Conservation (phyloP, 2,797 vertebrate genomes). For the Tragelaphus eurycerus region DNA sequence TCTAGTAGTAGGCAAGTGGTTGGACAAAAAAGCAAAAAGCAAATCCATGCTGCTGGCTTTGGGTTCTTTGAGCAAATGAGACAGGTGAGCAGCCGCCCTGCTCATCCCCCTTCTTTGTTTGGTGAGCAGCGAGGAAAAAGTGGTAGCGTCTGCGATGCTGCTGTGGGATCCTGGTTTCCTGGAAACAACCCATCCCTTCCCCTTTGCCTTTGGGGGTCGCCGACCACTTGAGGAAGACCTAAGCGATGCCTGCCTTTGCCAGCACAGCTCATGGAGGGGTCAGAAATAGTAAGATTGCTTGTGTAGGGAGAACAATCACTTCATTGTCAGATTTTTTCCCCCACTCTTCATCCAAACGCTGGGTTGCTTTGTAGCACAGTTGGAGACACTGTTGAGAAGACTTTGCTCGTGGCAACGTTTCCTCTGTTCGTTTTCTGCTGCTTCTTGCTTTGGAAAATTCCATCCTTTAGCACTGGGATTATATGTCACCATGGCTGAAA, state of each 20-base stretch:
- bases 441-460: constrained; percentile 70
- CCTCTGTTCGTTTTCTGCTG: neutral
- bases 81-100: neutral
- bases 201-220: neutral
- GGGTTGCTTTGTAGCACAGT: constrained; percentile 7
- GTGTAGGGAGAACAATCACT: constrained; percentile 39
- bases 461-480: constrained; percentile 57
- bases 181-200: neutral
- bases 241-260: neutral
- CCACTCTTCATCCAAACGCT: neutral
- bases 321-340: constrained; percentile 14
- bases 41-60: neutral
- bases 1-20: constrained; percentile 43
- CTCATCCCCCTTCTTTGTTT: neutral
- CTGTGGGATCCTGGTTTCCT: neutral
- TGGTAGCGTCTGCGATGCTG: neutral
- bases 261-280: neutral
- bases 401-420: neutral
- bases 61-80: neutral
- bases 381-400: constrained; percentile 1
- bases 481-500: constrained; percentile 51
- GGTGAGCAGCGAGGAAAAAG: neutral
- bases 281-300: neutral
- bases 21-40: neutral
- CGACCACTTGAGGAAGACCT: neutral